phyloP scores from a whole-genome alignment of 2,113 vertebrate species.

The Aphyosemion australe region DNA sequence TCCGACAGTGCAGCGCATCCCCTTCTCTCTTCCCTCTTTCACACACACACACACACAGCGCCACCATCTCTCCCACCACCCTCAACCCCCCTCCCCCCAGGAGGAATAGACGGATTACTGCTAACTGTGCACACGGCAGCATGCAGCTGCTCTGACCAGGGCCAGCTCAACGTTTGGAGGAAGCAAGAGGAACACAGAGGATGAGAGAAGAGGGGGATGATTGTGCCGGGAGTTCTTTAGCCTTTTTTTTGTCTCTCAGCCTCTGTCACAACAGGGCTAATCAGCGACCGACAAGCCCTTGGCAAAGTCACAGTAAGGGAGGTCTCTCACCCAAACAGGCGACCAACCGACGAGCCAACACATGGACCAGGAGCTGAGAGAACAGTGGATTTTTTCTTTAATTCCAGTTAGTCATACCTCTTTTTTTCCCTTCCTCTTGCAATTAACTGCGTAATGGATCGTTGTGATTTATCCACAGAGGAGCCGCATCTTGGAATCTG shows the following conservation, averaged over 20 bases:
- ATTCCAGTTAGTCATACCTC: conserved; percentile 64
- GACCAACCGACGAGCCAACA: conserved; percentile 56
- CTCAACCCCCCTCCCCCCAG: conserved; percentile 64
- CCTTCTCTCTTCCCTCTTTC: conserved; percentile 53
- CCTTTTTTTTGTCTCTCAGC: conserved; percentile 78
- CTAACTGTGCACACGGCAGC: conserved; percentile 84
- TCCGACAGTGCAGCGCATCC: conserved; percentile 77
- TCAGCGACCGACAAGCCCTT: conserved; percentile 74
- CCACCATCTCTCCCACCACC: conserved; percentile 70
- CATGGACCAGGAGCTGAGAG: conserved; percentile 61
- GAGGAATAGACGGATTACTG: conserved; percentile 87
- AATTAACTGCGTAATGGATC: conserved; percentile 73
- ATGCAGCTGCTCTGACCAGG: conserved; percentile 84
- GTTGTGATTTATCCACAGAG: conserved; percentile 69
- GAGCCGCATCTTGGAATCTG: conserved; percentile 79
- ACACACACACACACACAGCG: conserved; percentile 54
- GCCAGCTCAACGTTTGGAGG: conserved; percentile 80
- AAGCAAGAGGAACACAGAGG: conserved; percentile 70
- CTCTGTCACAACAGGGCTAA: conserved; percentile 80
- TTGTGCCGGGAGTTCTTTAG: conserved; percentile 80
- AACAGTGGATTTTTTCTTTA: conserved; percentile 66
- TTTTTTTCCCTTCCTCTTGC: conserved; percentile 56
- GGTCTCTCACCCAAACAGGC: conserved; percentile 65
- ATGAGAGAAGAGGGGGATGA: conserved; percentile 69
- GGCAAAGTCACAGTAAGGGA: conserved; percentile 79